Evolutionary conservation across 2,113 vertebrate species (phyloP), one percentile per base, ranked within the genome.

Genomic region (Azemiops feae): DNA sequence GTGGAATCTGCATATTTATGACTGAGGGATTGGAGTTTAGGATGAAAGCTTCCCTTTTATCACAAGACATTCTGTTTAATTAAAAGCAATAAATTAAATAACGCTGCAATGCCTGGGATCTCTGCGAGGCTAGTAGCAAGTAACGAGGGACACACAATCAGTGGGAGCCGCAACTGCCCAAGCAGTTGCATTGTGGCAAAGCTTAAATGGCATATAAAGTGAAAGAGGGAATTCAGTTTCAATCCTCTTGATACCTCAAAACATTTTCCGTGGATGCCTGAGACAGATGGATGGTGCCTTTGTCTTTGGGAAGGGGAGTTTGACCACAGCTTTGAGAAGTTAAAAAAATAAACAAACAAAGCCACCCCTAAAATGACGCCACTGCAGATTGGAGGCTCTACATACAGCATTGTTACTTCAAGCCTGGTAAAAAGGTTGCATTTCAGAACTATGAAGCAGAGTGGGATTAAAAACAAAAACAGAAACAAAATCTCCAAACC

Each of bases 231-330:
- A 94, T 94, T 94, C 94, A 90, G 93, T 93, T 95, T 95, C 93
- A 96, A 95, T 95, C 93, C 94, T 54, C 92, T 95, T 93, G 1
- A 0, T 94, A 94, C 94, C 94, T 91, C 94, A 60, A 93, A n/a
- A 95, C 94, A 92, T 95, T 74, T 27, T 95, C 94, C 91, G 93
- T 87, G 43, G 93, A 90, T 94, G 74, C 58, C 43, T 30, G 89
- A 97, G 91, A 94, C 94, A 96, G 94, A 96, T 95, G 95, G 95
- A 96, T 85, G 92, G 93, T 95, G 94, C 91, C 95, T 96, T 94
- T 69, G 74, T 74, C 27, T 50, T 60, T 47, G 57, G 34, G 25
- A 60, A 86, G 54, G 27, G 11, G 30, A 25, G 39, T 58, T 89
- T 74, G 27, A 50, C 85, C 89, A 88, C 30, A 52, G 23, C 10